Evolutionary conservation across 2,797 vertebrate genomes (phyloP), one percentile per base, ranked within the genome.

Genomic region (Pseudomugil gertrudae): DNA sequence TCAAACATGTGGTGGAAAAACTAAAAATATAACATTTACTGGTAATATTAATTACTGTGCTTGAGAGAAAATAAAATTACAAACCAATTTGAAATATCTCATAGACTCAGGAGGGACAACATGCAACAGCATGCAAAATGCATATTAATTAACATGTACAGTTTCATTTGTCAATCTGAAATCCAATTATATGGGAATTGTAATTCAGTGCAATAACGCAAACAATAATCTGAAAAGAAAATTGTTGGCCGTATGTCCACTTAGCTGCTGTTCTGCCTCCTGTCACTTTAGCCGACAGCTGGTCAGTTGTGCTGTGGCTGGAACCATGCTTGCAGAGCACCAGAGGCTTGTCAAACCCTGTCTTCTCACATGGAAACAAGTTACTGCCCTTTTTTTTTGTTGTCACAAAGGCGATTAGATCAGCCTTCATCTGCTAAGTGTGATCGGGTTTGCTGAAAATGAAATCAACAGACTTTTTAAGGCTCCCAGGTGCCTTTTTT

Each of bases 101-200:
- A 38, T 66, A 66, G 50, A 40, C 33, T 17, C 14, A 5, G 6
- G 11, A 6, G 5, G 65, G 57, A 74, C 53, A 64, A 76, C 10
- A 47, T 47, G 45, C 45, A 83, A 70, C 2, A 5, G 48, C 65
- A 52, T 53, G 55, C n/a, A 8, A 66, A 80, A 80, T 82, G 29
- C 29, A 65, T 82, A 79, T 78, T 9, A 72, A 78, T 78, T 55
- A 23, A 66, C 26, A 21, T 81, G 52, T 69, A 84, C 72, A 14
- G 4, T 6, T 71, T 47, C 21, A 10, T 35, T 45, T 57, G 51
- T 55, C 63, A 26, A 29, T 60, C 33, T 61, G 9, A 60, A 84
- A 66, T 52, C 66, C 9, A 61, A 75, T 78, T 63, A 30, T 40
- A 26, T 26, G 35, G 50, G 1, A 48, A 33, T 55, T 63, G 8